Evolutionary conservation across 2,113 vertebrate species (phyloP).

Genomic region (Suncus etruscus): DNA sequence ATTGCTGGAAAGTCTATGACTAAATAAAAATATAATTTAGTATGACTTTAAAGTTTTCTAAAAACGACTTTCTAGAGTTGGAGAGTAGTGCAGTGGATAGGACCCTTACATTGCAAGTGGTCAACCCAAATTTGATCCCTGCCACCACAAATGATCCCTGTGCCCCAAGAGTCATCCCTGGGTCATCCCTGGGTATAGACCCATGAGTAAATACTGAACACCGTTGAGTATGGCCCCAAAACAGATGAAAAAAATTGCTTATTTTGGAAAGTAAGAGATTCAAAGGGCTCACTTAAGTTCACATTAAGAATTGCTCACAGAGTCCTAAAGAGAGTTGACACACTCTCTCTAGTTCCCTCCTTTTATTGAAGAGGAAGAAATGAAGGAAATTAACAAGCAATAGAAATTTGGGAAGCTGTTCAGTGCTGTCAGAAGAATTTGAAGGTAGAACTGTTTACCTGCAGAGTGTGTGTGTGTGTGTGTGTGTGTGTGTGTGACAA

Average conservation of each 20-base stretch:
- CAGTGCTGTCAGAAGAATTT: not conserved
- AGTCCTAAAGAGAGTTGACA: not conserved
- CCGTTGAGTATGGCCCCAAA: not conserved
- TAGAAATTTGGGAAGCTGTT: not conserved
- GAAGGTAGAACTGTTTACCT: not conserved
- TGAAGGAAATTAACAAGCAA: not conserved
- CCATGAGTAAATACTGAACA: not conserved
- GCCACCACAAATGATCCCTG: too few relatives aligned
- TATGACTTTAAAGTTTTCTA: conserved; percentile 19
- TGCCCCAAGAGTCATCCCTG: too few relatives aligned
- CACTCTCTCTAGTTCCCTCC: not conserved
- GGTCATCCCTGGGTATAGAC: too few relatives aligned
- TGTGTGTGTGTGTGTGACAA: rapidly evolving
- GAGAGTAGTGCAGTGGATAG: too few relatives aligned
- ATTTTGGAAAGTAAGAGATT: conserved; percentile 16
- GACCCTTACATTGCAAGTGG: too few relatives aligned
- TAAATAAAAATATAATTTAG: conserved; percentile 30
- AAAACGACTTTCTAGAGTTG: not conserved
- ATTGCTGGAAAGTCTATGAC: conserved; percentile 10
- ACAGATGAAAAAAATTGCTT: not conserved
- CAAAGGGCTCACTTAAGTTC: not conserved
- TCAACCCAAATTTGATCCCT: too few relatives aligned
- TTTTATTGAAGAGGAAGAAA: not conserved
- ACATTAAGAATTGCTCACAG: not conserved
- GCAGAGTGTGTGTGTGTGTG: too few relatives aligned